These are phyloP conservation scores for Syngnathus scovelli DNA, from an alignment of 2,113 vertebrate genomes.

Conservation along the genomic window DNA sequence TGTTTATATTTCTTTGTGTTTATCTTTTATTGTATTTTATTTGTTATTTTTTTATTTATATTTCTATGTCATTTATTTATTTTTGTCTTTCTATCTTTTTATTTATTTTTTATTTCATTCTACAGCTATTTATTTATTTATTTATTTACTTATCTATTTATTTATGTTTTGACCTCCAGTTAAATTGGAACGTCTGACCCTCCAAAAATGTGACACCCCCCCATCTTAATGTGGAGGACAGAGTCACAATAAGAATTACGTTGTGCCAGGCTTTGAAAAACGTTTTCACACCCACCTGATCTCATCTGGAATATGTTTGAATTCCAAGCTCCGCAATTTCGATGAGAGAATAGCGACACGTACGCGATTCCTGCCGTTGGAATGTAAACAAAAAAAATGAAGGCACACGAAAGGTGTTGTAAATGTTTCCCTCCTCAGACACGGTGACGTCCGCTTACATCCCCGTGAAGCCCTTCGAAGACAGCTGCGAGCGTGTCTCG, in stretches of 20 bases:
- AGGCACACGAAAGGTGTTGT: neutral
- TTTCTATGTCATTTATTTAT: no score
- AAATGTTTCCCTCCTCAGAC: constrained; percentile 61
- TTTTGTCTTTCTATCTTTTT: neutral
- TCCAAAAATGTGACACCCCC: neutral
- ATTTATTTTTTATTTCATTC: no score
- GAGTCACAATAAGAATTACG: neutral
- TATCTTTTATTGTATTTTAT: no score
- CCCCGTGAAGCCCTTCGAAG: constrained; percentile 88
- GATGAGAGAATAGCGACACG: neutral
- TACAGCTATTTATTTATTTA: no score
- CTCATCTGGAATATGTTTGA: neutral
- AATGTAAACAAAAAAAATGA: neutral
- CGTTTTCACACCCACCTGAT: neutral
- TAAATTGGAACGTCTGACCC: constrained; percentile 3
- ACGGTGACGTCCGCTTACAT: constrained; percentile 88
- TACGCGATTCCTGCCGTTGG: neutral
- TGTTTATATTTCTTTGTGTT: no score
- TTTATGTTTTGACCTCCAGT: neutral
- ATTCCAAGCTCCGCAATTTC: neutral
- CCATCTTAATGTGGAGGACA: neutral
- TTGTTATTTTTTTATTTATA: no score
- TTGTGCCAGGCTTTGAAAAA: neutral
- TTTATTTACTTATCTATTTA: no score
- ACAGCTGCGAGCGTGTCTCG: constrained; percentile 74